Evolutionary conservation across 2,113 vertebrate genomes (phyloP).

Genomic region (Cacatua alba): DNA sequence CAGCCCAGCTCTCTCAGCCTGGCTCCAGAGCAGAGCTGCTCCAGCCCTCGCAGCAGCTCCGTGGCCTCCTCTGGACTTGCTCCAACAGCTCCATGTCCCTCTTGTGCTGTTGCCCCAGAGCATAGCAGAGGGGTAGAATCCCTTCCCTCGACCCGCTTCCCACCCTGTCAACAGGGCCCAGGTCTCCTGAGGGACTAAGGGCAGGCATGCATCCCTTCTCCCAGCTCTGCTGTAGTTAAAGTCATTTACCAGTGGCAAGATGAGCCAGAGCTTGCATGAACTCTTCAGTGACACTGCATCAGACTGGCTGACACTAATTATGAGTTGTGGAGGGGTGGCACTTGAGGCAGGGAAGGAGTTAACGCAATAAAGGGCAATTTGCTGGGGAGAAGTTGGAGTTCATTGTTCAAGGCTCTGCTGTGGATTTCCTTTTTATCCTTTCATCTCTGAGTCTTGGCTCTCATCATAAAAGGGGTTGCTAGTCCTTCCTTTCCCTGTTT

Average conservation of each 20-base stretch:
- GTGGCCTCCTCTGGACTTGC: neutral
- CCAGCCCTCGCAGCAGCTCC: accelerated
- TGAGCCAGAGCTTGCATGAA: neutral
- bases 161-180: neutral
- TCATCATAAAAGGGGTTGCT: neutral
- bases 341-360: constrained; percentile 2
- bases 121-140: neutral
- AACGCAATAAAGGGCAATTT: neutral
- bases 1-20: too few relatives aligned
- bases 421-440: neutral
- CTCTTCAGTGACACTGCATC: neutral
- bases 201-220: neutral
- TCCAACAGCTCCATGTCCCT: neutral
- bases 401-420: neutral
- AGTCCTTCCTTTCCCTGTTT: neutral
- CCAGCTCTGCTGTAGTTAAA: neutral
- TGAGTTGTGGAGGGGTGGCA: neutral
- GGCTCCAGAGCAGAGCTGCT: neutral
- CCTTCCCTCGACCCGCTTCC: neutral
- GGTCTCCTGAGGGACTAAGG: neutral
- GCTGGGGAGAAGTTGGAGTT: neutral
- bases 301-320: neutral
- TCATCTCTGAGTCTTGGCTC: neutral
- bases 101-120: neutral
- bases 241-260: neutral